These are phyloP conservation scores for Taxidea taxus DNA, from an alignment of 2,113 vertebrate genomes.

Conservation along the genomic window DNA sequence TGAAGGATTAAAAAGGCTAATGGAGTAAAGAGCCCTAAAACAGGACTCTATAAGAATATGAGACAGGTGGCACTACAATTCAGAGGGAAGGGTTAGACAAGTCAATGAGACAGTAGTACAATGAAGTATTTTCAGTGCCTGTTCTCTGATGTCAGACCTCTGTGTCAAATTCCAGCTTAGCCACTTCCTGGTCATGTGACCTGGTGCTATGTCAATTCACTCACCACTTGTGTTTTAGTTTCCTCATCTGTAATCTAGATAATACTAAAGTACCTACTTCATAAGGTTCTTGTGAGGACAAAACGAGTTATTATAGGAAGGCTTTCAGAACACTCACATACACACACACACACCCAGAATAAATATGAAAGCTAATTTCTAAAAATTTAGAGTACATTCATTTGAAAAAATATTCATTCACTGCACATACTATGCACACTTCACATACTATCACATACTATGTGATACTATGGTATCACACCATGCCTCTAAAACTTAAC, in stretches of 20 bases:
- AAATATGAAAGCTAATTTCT: slow-evolving; percentile 22
- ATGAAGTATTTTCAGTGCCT: slow-evolving; percentile 11
- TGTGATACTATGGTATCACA: neutral
- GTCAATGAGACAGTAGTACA: neutral
- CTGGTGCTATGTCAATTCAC: neutral
- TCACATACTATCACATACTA: too few species aligned
- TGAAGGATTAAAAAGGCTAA: slow-evolving; percentile 18
- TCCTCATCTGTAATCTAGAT: neutral
- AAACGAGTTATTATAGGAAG: neutral
- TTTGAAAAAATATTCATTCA: slow-evolving; percentile 30
- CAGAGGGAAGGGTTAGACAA: neutral
- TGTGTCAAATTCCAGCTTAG: neutral
- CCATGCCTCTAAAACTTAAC: slow-evolving; percentile 1
- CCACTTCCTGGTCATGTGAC: neutral
- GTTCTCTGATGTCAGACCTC: neutral
- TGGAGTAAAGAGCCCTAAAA: neutral
- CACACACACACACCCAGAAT: neutral
- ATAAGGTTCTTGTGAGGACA: neutral
- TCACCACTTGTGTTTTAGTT: neutral
- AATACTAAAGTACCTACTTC: neutral
- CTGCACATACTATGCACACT: neutral
- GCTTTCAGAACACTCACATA: neutral
- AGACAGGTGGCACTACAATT: neutral
- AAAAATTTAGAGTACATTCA: neutral
- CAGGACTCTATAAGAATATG: neutral